These are phyloP conservation scores for Bos indicus DNA, from an alignment of 2,113 vertebrate genomes.

Conservation along the genomic window DNA sequence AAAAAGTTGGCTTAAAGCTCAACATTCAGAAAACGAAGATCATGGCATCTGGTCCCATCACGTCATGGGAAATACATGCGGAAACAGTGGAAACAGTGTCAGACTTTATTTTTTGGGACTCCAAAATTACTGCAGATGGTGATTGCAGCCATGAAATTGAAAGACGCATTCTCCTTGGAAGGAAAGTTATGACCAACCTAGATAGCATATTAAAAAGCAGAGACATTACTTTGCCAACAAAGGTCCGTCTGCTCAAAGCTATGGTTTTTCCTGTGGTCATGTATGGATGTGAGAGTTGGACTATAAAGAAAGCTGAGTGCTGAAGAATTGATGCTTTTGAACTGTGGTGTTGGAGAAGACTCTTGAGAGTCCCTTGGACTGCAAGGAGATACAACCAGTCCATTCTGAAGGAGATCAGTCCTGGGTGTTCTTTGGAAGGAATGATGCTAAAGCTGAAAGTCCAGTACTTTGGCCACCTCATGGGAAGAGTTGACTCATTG, in stretches of 20 bases:
- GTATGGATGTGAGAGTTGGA: not conserved
- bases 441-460: not conserved
- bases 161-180: not conserved
- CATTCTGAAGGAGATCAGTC: not conserved
- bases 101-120: accelerated
- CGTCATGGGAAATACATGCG: not conserved
- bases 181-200: not conserved
- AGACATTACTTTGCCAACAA: not conserved
- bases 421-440: not conserved
- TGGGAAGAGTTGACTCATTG: not conserved
- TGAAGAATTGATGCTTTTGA: not conserved
- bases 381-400: not conserved
- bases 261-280: not conserved
- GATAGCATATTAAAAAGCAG: not conserved
- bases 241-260: not conserved
- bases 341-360: not conserved
- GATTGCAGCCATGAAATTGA: not conserved
- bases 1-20: not conserved
- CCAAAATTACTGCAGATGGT: not conserved
- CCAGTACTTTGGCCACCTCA: not conserved
- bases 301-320: not conserved
- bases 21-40: not conserved
- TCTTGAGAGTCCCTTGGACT: not conserved
- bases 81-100: not conserved
- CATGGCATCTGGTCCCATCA: not conserved